These are phyloP conservation scores for Anguilla megastoma DNA, from an alignment of 2,797 vertebrate genomes.

Conservation along the genomic window DNA sequence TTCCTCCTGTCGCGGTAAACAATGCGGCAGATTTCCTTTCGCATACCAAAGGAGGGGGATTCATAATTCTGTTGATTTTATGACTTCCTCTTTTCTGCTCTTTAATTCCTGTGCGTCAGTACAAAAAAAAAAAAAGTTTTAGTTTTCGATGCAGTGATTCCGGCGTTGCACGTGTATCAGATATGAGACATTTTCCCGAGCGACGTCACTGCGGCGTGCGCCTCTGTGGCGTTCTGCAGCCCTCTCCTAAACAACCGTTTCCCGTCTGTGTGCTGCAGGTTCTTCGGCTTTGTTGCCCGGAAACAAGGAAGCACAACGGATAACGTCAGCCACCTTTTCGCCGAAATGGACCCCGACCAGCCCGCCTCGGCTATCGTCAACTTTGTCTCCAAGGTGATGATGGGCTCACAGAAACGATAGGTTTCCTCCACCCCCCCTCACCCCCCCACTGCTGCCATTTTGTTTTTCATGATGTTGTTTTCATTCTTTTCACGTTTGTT, in stretches of 20 bases:
- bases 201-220: background rate
- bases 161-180: background rate
- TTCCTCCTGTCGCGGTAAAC: constrained; percentile 8
- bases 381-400: constrained; percentile 94
- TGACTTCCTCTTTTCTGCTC: background rate
- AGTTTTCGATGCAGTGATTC: background rate
- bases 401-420: constrained; percentile 92
- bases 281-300: constrained; percentile 96
- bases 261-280: constrained; percentile 64
- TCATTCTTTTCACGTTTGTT: constrained; percentile 48
- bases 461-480: constrained; percentile 33
- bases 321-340: constrained; percentile 97
- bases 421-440: background rate
- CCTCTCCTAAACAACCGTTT: background rate
- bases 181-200: background rate
- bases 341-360: constrained; percentile 91
- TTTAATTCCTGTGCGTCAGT: background rate
- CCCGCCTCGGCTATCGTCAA: constrained; percentile 94
- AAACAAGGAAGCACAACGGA: constrained; percentile 98
- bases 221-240: background rate
- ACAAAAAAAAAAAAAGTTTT: background rate
- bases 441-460: constrained; percentile 32
- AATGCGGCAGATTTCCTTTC: background rate
- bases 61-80: background rate
- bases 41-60: background rate